A percentile compares a stretch with the other conserved stretches of the same genome.
These are phyloP conservation scores for Eledone cirrhosa DNA, from an alignment of 2,888 invertebrate species.

Conservation along the genomic window DNA sequence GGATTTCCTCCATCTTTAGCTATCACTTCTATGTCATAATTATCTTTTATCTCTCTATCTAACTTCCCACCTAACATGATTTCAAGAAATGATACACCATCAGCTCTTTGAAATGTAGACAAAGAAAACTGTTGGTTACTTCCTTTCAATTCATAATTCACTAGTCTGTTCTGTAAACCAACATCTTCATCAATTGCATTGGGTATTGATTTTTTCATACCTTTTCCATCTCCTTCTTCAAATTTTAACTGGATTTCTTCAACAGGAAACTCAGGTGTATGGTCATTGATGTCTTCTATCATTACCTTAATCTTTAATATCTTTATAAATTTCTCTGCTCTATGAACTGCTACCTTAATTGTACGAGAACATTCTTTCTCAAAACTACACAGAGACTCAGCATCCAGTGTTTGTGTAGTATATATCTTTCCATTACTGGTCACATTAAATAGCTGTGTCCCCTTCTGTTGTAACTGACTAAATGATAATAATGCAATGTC, in stretches of 20 bases:
- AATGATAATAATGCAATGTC: no score
- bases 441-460: no score
- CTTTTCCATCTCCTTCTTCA: neutral
- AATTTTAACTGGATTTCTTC: neutral
- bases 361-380: neutral
- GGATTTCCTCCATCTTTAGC: conserved; percentile 11
- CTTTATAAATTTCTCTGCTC: neutral
- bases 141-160: neutral
- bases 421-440: neutral
- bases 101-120: neutral
- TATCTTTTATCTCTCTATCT: neutral
- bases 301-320: neutral
- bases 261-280: neutral
- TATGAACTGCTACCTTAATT: neutral
- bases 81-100: neutral
- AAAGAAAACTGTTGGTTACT: neutral
- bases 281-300: conserved; percentile 3
- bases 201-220: neutral
- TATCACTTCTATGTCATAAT: neutral
- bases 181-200: neutral
- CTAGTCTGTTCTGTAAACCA: neutral
- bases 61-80: neutral
- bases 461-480: no score
- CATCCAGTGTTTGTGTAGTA: neutral
- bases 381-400: neutral